Conservation (phyloP, 2,888 invertebrate species). For the Aricia artaxerxes region DNA sequence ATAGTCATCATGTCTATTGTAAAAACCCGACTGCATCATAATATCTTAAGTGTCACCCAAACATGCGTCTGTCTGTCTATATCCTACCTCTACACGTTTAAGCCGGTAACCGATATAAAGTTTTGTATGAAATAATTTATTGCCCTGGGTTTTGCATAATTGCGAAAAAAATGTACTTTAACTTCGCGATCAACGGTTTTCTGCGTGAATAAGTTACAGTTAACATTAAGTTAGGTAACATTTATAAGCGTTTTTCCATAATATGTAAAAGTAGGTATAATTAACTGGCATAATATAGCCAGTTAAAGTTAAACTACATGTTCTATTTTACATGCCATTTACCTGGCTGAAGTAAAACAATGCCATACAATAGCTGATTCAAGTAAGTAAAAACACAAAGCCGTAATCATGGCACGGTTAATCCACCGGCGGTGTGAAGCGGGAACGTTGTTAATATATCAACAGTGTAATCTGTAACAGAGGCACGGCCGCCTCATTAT, state of each 20-base stretch:
- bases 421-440: conserved; percentile 18
- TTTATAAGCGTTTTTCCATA: too few relatives aligned
- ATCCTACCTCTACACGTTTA: neutral
- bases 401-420: conserved; percentile 21
- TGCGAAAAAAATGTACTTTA: neutral
- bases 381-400: neutral
- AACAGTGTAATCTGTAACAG: conserved; percentile 21
- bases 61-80: too few relatives aligned
- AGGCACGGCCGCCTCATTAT: conserved; percentile 51
- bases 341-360: neutral
- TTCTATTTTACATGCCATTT: neutral
- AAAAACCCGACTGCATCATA: too few relatives aligned
- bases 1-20: too few relatives aligned
- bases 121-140: neutral
- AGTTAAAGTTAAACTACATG: too few relatives aligned
- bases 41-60: too few relatives aligned
- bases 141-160: too few relatives aligned
- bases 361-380: neutral
- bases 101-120: neutral
- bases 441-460: conserved; percentile 26
- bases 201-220: neutral
- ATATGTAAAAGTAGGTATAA: neutral
- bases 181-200: neutral
- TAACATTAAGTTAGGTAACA: too few relatives aligned
- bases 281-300: too few relatives aligned